phyloP scores from a whole-genome alignment of 2,113 vertebrate species.

The Chitala chitala region DNA sequence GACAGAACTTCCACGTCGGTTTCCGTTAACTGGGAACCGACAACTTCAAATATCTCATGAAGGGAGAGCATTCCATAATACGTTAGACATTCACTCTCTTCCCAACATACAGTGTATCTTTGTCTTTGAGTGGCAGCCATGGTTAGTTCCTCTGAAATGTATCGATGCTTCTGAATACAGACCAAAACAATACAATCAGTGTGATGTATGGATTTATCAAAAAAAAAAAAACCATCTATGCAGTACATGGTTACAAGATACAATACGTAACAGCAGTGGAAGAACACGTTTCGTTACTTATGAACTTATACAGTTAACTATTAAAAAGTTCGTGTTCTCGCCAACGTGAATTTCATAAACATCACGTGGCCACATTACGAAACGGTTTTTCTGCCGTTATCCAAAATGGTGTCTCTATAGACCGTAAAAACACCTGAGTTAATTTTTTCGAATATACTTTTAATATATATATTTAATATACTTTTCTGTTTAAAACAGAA shows the following conservation, averaged over 20 bases:
- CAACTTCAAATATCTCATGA: conserved; percentile 77
- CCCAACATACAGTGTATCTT: conserved; percentile 61
- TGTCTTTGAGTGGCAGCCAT: conserved; percentile 51
- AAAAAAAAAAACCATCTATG: too few relatives aligned
- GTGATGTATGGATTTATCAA: neutral
- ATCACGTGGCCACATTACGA: conserved; percentile 38
- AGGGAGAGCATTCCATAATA: conserved; percentile 83
- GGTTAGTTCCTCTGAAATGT: conserved; percentile 18
- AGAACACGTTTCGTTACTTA: neutral
- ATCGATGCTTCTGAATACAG: conserved; percentile 22
- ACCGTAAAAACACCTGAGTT: too few relatives aligned
- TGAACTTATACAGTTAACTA: neutral
- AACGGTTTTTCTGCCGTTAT: conserved; percentile 21
- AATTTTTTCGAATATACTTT: neutral
- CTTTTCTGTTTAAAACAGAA: neutral
- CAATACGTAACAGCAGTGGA: neutral
- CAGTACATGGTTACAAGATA: neutral
- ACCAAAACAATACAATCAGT: neutral
- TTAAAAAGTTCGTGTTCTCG: neutral
- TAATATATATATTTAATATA: neutral
- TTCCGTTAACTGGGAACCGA: conserved; percentile 79
- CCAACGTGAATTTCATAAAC: conserved; percentile 14
- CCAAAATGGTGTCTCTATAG: neutral
- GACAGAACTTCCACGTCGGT: conserved; percentile 75
- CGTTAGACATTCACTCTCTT: conserved; percentile 77